Percentiles rank a stretch among this genome's conserved stretches.
Conservation (phyloP, 2,888 invertebrate species). For the Ophion obscuratus region DNA sequence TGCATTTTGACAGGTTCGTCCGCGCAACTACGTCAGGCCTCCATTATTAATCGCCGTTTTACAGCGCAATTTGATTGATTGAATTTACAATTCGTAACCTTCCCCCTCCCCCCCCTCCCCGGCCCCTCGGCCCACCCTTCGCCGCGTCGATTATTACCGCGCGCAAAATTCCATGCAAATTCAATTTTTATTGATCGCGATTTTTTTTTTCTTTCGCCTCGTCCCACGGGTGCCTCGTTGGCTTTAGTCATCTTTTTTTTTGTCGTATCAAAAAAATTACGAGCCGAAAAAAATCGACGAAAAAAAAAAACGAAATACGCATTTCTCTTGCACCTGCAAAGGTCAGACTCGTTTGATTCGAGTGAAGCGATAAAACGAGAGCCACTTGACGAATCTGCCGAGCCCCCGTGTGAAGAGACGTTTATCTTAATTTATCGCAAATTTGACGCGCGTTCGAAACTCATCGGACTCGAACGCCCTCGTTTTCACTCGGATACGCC, state of each 20-base stretch:
- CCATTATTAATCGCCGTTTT: not conserved
- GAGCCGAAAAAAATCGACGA: not conserved
- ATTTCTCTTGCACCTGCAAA: not conserved
- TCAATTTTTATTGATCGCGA: slow-evolving; percentile 19
- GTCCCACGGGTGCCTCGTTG: not conserved
- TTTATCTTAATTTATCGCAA: not conserved
- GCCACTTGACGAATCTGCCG: too few relatives aligned
- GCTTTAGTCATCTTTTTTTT: slow-evolving; percentile 4
- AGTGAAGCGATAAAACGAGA: too few relatives aligned
- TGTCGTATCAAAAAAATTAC: too few relatives aligned
- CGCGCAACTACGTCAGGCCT: slow-evolving; percentile 24
- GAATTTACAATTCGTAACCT: slow-evolving; percentile 17
- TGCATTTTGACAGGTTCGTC: slow-evolving; percentile 42
- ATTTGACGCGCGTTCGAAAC: not conserved
- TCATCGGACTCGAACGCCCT: not conserved
- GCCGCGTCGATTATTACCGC: not conserved
- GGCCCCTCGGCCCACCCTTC: not conserved
- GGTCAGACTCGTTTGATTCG: not conserved
- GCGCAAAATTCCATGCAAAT: slow-evolving; percentile 37
- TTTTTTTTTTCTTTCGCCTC: not conserved
- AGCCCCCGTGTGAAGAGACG: too few relatives aligned
- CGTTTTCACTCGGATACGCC: not conserved
- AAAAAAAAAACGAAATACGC: not conserved
- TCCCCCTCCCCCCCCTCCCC: not conserved
- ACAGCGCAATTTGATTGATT: slow-evolving; percentile 31